These are phyloP conservation scores for Abrostola triplasia DNA, from an alignment of 2,888 invertebrate genomes.

Conservation along the genomic window DNA sequence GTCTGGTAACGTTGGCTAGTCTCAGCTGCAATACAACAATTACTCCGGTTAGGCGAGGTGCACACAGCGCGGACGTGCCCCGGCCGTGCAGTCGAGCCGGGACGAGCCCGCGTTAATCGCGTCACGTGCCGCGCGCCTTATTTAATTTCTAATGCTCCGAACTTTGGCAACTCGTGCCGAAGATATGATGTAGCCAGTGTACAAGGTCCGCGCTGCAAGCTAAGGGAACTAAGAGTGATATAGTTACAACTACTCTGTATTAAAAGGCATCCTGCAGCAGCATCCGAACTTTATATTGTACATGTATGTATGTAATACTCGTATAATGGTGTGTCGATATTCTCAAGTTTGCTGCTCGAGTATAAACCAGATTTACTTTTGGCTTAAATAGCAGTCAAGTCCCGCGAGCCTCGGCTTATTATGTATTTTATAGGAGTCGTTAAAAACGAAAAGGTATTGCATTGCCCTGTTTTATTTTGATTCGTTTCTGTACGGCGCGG, in stretches of 20 bases:
- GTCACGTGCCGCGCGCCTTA: slow-evolving; percentile 42
- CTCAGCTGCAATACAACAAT: slow-evolving; percentile 28
- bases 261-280: background rate
- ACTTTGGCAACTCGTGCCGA: slow-evolving; percentile 38
- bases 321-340: background rate
- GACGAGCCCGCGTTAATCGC: slow-evolving; percentile 10
- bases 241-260: background rate
- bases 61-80: slow-evolving; percentile 27
- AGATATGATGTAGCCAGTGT: slow-evolving; percentile 6
- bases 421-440: slow-evolving; percentile 13
- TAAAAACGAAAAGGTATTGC: slow-evolving; percentile 6
- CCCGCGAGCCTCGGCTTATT: too few species aligned
- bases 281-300: background rate
- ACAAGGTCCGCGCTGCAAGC: slow-evolving; percentile 5
- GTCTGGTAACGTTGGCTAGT: background rate
- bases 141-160: slow-evolving; percentile 45
- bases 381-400: background rate
- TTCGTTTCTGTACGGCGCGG: slow-evolving; percentile 3
- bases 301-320: background rate
- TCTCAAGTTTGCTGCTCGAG: background rate
- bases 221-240: background rate
- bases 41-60: slow-evolving; percentile 8
- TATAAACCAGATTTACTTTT: slow-evolving; percentile 13
- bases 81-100: background rate
- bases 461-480: slow-evolving; percentile 7